A percentile compares a stretch with the other conserved stretches of the same genome.
Conservation (phyloP, 2,797 vertebrate genomes). For the Adrianichthys oophorus region DNA sequence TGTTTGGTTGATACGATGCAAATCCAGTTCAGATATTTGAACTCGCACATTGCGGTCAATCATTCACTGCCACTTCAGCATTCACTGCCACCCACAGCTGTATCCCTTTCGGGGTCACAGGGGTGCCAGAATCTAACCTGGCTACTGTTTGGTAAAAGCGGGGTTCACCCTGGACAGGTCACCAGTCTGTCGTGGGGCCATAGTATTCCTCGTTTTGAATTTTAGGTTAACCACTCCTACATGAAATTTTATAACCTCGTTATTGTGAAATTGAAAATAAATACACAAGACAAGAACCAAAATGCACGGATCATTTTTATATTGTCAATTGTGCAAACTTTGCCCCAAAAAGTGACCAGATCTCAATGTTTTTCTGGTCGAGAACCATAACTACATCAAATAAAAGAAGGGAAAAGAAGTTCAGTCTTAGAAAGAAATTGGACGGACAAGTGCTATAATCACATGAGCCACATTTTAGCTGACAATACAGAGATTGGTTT, state of each 20-base stretch:
- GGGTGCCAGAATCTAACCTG: too few relatives aligned
- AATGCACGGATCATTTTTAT: background rate
- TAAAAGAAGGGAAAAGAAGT: conserved; percentile 4
- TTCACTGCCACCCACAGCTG: too few relatives aligned
- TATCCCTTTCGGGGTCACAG: too few relatives aligned
- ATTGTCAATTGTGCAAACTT: background rate
- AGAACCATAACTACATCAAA: background rate
- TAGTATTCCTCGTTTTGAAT: background rate
- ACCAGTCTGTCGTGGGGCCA: too few relatives aligned
- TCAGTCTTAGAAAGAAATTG: conserved; percentile 6
- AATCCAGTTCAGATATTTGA: too few relatives aligned
- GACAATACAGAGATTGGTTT: conserved; percentile 33
- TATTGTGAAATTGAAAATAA: background rate
- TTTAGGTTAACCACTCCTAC: background rate
- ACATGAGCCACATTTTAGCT: conserved; percentile 21
- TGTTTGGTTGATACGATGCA: too few relatives aligned
- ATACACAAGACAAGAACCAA: background rate
- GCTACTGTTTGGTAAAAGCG: too few relatives aligned
- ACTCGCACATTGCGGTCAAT: too few relatives aligned
- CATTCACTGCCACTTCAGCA: too few relatives aligned
- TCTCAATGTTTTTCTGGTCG: too few relatives aligned
- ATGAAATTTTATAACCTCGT: background rate
- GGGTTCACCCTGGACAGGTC: too few relatives aligned
- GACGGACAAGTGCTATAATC: conserved; percentile 15
- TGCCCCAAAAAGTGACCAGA: background rate